These are phyloP conservation scores for Furnarius figulus DNA, from an alignment of 2,113 vertebrate genomes.

Conservation along the genomic window DNA sequence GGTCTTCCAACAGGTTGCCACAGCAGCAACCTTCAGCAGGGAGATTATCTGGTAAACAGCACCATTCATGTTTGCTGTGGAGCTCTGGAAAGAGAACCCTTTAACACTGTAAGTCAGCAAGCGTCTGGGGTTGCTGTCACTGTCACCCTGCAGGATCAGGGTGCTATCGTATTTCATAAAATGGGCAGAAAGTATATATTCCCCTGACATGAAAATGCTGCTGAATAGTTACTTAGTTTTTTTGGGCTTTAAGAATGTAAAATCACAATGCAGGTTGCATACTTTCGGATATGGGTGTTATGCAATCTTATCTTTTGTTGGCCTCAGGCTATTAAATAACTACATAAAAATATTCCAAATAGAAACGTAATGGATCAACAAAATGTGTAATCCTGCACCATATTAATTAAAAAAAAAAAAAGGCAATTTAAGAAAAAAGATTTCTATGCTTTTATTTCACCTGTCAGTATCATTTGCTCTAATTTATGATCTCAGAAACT, in stretches of 20 bases:
- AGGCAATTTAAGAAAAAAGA: background rate
- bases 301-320: background rate
- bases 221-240: background rate
- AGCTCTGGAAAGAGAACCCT: conserved; percentile 10
- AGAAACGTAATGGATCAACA: background rate
- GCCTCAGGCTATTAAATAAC: background rate
- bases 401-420: background rate
- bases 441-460: background rate
- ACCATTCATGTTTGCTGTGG: background rate
- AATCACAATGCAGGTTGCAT: rapidly evolving
- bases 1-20: conserved; percentile 24
- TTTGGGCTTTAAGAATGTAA: background rate
- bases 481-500: background rate
- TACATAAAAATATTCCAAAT: background rate
- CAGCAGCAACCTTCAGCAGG: background rate
- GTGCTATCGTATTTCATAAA: background rate
- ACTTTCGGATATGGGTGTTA: background rate
- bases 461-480: background rate
- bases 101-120: background rate
- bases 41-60: background rate
- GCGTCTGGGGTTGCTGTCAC: background rate
- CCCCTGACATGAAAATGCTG: background rate
- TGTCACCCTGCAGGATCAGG: background rate
- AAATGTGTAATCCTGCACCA: background rate
- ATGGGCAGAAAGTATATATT: background rate